Base-by-base conservation (phyloP, 2,797 vertebrate species). In the Alectoris magna region DNA sequence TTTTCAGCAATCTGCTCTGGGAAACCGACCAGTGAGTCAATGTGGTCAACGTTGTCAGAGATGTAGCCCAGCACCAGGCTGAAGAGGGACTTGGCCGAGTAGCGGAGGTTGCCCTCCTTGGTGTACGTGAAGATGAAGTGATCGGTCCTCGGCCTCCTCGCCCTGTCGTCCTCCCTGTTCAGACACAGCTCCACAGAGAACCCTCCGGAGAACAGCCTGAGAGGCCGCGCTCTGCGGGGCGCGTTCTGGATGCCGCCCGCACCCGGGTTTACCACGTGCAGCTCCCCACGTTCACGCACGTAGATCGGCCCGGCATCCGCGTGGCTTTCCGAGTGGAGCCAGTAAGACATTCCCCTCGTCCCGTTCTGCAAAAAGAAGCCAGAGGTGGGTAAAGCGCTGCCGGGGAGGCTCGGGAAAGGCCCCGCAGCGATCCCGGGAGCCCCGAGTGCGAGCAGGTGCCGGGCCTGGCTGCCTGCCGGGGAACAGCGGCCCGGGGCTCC, bases 121-220 rank as follows among this genome's bases (percentile, higher is more conserved):
- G 99, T 99, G 94, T 99, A 99, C 0, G 98, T 99, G 97, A 99
- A 99, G 76, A 99, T 97, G 91, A 99, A 99, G 91, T 99, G 98
- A 74, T 99, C 98, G 34, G 98, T 99, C 84, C 97, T 98, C 89
- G 97, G 97, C 48, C 96, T 95, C 90, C 96, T 96, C 15, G 97
- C 96, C 36, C 97, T 96, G 26, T 98, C 96, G 1, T 98, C 97
- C 90, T 97, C 97, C 87, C 96, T 94, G 86, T 98, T 98, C 80
- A 98, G 93, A 76, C 98, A 97, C 19, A 98, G 97, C 91, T 97
- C 96, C 92, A 98, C 98, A 1, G 98, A 98, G 87, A 98, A 98
- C 23, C 97, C 97, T 96, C 97, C 98, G 88, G 97, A 96, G 91
- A 98, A 98, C 13, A 98, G 96, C 92, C 98, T 96, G 81, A 96